Conservation (phyloP, 2,888 invertebrate genomes). For the Keiferia lycopersicella region DNA sequence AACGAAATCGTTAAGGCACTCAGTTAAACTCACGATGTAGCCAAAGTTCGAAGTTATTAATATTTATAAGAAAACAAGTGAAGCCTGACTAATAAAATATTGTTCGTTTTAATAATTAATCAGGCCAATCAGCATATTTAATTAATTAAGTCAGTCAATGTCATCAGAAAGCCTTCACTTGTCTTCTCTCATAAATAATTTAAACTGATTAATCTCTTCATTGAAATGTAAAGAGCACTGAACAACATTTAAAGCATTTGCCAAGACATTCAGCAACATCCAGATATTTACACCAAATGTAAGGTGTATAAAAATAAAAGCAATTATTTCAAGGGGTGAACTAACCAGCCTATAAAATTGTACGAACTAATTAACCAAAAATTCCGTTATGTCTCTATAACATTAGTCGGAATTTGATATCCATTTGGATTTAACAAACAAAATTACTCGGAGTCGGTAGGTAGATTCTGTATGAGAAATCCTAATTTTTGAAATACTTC, state of each 20-base stretch:
- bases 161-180: constrained; percentile 1
- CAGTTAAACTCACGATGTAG: no score
- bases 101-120: constrained; percentile 3
- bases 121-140: neutral
- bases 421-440: no score
- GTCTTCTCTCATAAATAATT: constrained; percentile 13
- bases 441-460: no score
- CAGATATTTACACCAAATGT: constrained; percentile 57
- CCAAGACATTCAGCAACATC: constrained; percentile 69
- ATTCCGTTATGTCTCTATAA: no score
- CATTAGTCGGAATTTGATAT: no score
- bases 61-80: no score
- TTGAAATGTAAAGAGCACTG: constrained; percentile 55
- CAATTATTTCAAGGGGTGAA: neutral
- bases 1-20: no score
- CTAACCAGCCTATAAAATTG: no score
- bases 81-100: neutral
- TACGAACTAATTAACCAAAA: no score
- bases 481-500: neutral
- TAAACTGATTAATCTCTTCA: constrained; percentile 24
- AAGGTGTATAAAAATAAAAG: neutral
- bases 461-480: neutral
- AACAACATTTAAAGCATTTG: constrained; percentile 72
- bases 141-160: neutral
- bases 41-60: no score